Evolutionary conservation across 2,888 invertebrate species (phyloP).

Genomic region (Ichneumon xanthorius): DNA sequence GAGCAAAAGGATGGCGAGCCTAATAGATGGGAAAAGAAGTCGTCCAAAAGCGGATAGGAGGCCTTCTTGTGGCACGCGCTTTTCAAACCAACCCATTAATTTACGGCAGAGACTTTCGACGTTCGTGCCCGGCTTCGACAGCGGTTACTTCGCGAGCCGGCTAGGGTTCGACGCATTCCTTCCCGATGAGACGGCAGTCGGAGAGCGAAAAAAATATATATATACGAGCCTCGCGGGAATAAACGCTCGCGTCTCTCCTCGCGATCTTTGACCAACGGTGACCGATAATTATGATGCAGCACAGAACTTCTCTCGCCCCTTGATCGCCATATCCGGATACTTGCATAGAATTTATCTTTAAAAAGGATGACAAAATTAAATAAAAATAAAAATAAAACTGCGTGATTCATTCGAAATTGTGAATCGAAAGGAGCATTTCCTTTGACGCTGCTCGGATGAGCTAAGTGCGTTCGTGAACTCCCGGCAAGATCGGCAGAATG

Average conservation of each 20-base stretch:
- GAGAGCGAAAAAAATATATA: constrained; percentile 12
- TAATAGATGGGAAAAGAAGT: constrained; percentile 22
- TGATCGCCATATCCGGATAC: constrained; percentile 26
- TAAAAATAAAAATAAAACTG: background rate
- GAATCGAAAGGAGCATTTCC: constrained; percentile 7
- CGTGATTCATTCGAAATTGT: constrained; percentile 44
- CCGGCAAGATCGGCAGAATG: constrained; percentile 20
- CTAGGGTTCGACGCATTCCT: constrained; percentile 54
- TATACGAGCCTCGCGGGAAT: background rate
- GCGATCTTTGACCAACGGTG: constrained; percentile 39
- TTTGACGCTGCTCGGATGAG: constrained; percentile 14
- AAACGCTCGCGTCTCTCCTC: constrained; percentile 21
- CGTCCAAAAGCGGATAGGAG: constrained; percentile 22
- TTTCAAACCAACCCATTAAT: constrained; percentile 46
- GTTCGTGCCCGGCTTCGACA: constrained; percentile 12
- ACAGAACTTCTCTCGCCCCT: constrained; percentile 26
- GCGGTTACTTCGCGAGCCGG: constrained; percentile 36
- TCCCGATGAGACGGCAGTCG: constrained; percentile 37
- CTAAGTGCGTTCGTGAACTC: constrained; percentile 31
- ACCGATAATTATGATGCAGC: constrained; percentile 36
- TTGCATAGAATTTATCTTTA: background rate
- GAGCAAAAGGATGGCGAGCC: background rate
- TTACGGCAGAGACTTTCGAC: constrained; percentile 44
- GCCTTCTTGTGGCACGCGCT: constrained; percentile 26
- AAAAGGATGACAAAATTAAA: background rate